Evolutionary conservation across 2,797 vertebrate species (phyloP).

Genomic region (Salmo trutta): DNA sequence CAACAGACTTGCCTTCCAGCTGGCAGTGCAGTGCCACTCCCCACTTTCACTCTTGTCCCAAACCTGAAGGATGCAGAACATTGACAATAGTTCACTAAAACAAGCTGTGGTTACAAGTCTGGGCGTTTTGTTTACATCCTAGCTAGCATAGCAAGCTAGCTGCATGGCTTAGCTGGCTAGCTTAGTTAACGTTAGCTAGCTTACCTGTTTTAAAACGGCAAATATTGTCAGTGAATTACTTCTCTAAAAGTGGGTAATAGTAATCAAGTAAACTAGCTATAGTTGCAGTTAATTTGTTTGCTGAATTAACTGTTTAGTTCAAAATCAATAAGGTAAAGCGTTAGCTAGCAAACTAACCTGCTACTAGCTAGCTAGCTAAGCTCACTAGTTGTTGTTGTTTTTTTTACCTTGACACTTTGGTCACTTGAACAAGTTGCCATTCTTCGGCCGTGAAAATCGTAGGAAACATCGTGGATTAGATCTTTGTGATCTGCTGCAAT

Average conservation of each 20-base stretch:
- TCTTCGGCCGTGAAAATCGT: conserved; percentile 94
- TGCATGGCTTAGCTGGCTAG: neutral
- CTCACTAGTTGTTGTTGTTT: neutral
- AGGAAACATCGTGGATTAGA: conserved; percentile 97
- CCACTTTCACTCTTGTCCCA: conserved; percentile 98
- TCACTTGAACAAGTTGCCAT: conserved; percentile 99
- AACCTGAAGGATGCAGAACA: conserved; percentile 76
- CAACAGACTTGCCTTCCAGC: conserved; percentile 89
- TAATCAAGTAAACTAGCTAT: neutral
- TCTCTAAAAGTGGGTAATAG: neutral
- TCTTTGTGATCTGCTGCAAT: conserved; percentile 97
- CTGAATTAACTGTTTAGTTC: neutral
- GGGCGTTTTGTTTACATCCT: neutral
- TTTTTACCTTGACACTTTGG: conserved; percentile 95
- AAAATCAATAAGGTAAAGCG: neutral
- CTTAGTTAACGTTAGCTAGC: neutral
- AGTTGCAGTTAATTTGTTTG: neutral
- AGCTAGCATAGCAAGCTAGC: neutral
- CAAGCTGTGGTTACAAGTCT: neutral
- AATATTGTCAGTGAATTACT: neutral
- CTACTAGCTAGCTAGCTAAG: conserved; percentile 31
- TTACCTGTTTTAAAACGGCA: neutral
- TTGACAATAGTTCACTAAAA: neutral
- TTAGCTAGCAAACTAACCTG: neutral
- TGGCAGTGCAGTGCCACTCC: conserved; percentile 97